Base-by-base conservation (phyloP, 2,888 invertebrate species). In the Tenthredo mesomela region DNA sequence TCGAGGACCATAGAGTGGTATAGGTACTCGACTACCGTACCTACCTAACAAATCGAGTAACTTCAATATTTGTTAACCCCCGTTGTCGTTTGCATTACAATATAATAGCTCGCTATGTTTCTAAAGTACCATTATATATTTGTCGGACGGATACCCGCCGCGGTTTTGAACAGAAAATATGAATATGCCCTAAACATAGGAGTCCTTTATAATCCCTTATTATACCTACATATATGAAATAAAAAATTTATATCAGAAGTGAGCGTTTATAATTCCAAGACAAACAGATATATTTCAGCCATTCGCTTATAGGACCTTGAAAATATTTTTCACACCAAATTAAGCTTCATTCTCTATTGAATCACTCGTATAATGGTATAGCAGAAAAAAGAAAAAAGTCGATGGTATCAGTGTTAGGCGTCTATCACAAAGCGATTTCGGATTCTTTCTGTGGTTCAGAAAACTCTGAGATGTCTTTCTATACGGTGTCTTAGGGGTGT, bases 41-140 rank as follows among this genome's bases (percentile, higher is more conserved):
- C 4, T 37, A 78, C 58, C 40, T 54, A 37, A 58, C 43, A 58
- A 78, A 78, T 78, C 33, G 50, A 37, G 58, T 43, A 29, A 78
- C 43, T 78, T 78, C 78, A 78, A 78, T 78, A 78, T 78, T 78
- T 78, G 78, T 29, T 78, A 78, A 78, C 58, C 78, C 12, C 78
- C 70, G 70, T 70, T 70, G 43, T 78, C 58, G 54, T 78, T 54
- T 78, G 33, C 78, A 21, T 58, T 78, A 50, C 78, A 78, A 78
- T 78, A 78, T 50, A 29, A 70, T 37, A 70, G 37, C 70, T n/a
- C 54, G 77, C 58, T 33, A 18, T 78, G 78, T 54, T 54, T 33
- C 50, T 29, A 75, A 75, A 75, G 54, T 61, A 61, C 61, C 61
- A 61, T 25, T 61, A 54, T 54, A 54, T 54, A 61, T 25, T 61